Evolutionary conservation across 2,113 vertebrate genomes (phyloP), one percentile per base, ranked within the genome.

Genomic region (Toxostoma redivivum): DNA sequence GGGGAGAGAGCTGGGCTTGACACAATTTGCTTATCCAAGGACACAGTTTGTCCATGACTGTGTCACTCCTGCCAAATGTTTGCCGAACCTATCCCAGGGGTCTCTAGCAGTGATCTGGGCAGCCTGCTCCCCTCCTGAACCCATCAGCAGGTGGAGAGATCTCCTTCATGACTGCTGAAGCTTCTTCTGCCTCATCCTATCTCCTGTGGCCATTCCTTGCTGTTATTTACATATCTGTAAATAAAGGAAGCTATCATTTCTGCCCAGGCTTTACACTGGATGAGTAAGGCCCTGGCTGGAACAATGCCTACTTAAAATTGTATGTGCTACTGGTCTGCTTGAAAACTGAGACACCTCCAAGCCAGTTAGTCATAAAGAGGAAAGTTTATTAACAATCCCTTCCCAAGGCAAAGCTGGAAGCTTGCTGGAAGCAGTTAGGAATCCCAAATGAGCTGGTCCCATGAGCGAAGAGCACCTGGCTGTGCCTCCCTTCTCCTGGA

Each of bases 261-360:
- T 94, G 81, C 56, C 21, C 77, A 51, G 56, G n/a, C 33, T 87
- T 81, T 64, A 11, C 23, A 5, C 5, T 17, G 33, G 7, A 62
- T 81, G 77, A 95, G 56, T 78, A 89, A 94, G 14, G 65, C 15
- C 20, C 47, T 84, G 69, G 61, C 61, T 82, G 91, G 56, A 81
- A 24, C 31, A 70, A 58, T 78, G 64, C 28, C 54, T 77, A 0
- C 35, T 45, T 42, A 23, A 70, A 95, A 88, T 25, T 57, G 40
- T 81, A 21, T 57, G 18, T 77, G 51, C 86, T 73, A 38, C 72
- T 56, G 67, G 42, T 57, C 80, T 83, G 2, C 71, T 48, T 66
- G 38, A 92, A 90, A 88, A 74, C 28, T 45, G 0, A 78, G 86
- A 51, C 65, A 71, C 33, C 35, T 73, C 64, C 1, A 11, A 90